phyloP scores from a whole-genome alignment of 2,113 vertebrate genomes.

The Edolisoma coerulescens region DNA sequence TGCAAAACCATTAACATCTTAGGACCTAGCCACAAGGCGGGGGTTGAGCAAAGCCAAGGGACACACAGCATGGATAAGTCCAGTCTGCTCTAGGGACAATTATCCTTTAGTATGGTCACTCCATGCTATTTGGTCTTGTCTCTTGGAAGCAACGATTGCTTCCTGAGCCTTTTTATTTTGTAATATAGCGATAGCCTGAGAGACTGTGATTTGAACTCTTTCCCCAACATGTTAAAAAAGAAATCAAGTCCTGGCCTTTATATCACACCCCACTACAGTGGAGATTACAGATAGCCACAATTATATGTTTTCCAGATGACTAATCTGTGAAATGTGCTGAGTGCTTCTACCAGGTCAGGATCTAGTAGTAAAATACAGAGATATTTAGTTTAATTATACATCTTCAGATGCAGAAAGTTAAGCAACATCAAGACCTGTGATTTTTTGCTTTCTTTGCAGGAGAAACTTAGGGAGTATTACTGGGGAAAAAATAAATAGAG shows the following conservation, averaged over 20 bases:
- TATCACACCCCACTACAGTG: not conserved
- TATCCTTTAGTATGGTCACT: not conserved
- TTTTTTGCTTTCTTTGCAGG: not conserved
- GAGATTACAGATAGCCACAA: not conserved
- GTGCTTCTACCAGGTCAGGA: not conserved
- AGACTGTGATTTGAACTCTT: not conserved
- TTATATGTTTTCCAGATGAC: not conserved
- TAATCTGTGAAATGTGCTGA: not conserved
- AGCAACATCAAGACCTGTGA: not conserved
- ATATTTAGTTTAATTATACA: not conserved
- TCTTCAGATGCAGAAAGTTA: not conserved
- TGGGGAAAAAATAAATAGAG: not conserved
- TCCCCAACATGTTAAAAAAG: not conserved
- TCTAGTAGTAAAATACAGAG: not conserved
- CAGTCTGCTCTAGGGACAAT: not conserved
- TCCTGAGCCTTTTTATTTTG: not conserved
- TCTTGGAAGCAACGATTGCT: not conserved
- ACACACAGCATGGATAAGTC: fast-evolving
- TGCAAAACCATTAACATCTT: not conserved
- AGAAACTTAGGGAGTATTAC: not conserved
- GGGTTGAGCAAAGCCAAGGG: not conserved
- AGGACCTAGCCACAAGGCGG: not conserved
- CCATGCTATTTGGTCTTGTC: not conserved
- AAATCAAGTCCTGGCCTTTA: not conserved
- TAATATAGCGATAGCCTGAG: not conserved